Conservation (phyloP, 1,140 invertebrate genomes). For the Microvelia longipes region DNA sequence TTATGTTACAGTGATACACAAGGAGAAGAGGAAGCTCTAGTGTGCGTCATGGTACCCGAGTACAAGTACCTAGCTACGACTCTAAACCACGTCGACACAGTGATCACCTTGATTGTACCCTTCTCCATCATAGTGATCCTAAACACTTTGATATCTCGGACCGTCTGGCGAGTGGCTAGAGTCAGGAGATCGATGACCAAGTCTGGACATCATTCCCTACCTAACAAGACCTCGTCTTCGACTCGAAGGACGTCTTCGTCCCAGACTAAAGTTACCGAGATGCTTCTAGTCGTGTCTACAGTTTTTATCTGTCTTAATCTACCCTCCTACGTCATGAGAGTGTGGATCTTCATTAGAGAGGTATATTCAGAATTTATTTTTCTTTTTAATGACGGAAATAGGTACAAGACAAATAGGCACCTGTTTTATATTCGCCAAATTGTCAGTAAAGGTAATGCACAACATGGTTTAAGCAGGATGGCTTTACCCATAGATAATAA, state of each 20-base stretch:
- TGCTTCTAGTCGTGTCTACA: conserved; percentile 62
- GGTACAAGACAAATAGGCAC: too few species aligned
- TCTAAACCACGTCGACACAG: conserved; percentile 52
- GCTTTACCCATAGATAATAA: too few species aligned
- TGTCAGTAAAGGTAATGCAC: too few species aligned
- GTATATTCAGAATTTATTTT: conserved; percentile 32
- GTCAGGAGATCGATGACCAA: conserved; percentile 36
- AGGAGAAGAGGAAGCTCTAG: conserved; percentile 18
- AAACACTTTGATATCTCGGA: conserved; percentile 48
- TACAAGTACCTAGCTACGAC: conserved; percentile 35
- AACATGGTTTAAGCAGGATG: too few species aligned
- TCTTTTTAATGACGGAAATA: too few species aligned
- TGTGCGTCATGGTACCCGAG: conserved; percentile 33
- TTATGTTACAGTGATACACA: conserved; percentile 20
- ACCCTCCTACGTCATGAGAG: conserved; percentile 48
- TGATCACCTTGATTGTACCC: conserved; percentile 52
- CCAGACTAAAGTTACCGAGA: conserved; percentile 57
- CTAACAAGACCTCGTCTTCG: neutral
- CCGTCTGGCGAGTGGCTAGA: conserved; percentile 41
- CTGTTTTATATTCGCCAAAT: too few species aligned
- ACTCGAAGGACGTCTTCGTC: conserved; percentile 27
- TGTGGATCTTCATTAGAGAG: conserved; percentile 38
- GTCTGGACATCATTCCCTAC: neutral
- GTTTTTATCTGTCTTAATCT: conserved; percentile 64
- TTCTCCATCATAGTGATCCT: conserved; percentile 50